Conservation (phyloP, 2,888 invertebrate genomes). For the Tethea ocularis region DNA sequence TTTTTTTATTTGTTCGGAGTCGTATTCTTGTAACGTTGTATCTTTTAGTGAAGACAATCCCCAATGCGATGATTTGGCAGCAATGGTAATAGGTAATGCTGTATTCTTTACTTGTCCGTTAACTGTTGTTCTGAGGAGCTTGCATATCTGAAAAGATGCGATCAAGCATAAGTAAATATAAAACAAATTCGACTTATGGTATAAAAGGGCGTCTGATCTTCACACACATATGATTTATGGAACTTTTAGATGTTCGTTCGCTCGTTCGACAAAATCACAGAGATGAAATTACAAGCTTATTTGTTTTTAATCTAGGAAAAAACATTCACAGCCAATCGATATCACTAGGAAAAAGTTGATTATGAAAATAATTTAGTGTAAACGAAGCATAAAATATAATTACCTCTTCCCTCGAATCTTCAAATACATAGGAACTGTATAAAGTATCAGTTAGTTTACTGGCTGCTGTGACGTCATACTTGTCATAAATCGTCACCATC, state of each 20-base stretch:
- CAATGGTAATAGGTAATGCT: conserved; percentile 68
- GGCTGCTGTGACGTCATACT: conserved; percentile 61
- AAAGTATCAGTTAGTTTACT: conserved; percentile 66
- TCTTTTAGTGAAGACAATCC: conserved; percentile 65
- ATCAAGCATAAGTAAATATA: conserved; percentile 9
- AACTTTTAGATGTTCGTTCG: too few species aligned
- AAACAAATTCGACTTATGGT: background rate
- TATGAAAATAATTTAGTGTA: too few species aligned
- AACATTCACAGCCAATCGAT: too few species aligned
- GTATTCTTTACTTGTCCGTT: conserved; percentile 65
- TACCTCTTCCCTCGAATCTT: conserved; percentile 70
- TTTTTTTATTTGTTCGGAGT: conserved; percentile 28
- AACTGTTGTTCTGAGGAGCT: conserved; percentile 57
- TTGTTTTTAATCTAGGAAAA: too few species aligned
- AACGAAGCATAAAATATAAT: too few species aligned
- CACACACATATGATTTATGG: too few species aligned
- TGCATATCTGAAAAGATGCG: conserved; percentile 60
- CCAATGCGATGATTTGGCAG: conserved; percentile 78
- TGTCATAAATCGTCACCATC: conserved; percentile 73
- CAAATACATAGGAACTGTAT: conserved; percentile 65
- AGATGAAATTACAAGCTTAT: too few species aligned
- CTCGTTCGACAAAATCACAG: too few species aligned
- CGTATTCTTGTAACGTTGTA: conserved; percentile 21
- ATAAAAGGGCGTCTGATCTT: too few species aligned
- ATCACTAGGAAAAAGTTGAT: too few species aligned